A percentile compares a stretch with the other conserved stretches of the same genome.
Evolutionary conservation across 2,113 vertebrate genomes (phyloP).

Genomic region (Rhinolophus ferrumequinum): DNA sequence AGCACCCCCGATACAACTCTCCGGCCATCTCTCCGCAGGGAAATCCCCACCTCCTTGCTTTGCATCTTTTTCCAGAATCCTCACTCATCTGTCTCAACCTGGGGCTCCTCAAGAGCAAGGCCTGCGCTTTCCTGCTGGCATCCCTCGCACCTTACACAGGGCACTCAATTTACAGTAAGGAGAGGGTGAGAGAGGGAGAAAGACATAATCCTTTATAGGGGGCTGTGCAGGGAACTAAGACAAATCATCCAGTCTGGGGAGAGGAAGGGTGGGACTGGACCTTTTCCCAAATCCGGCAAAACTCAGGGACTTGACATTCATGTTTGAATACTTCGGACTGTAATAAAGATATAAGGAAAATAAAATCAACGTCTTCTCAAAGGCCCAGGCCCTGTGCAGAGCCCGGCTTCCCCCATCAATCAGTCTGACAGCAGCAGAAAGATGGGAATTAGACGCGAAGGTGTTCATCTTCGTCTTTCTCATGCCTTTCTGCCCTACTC

Average conservation of each 20-base stretch:
- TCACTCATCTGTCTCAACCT: background rate
- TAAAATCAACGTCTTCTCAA: background rate
- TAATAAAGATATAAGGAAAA: background rate
- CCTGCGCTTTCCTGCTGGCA: background rate
- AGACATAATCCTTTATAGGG: background rate
- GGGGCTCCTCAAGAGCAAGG: background rate
- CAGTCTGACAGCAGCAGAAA: background rate
- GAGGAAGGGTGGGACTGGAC: background rate
- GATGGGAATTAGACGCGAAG: background rate
- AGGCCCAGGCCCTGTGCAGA: background rate
- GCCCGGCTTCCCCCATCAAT: background rate
- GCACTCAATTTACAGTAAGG: background rate
- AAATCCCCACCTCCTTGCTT: background rate
- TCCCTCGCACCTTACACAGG: background rate
- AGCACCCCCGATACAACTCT: fast-evolving
- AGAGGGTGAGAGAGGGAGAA: background rate
- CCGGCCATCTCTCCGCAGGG: background rate
- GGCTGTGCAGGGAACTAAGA: background rate
- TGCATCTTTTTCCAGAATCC: background rate
- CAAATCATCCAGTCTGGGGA: background rate
- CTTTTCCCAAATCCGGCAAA: background rate
- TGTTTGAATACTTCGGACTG: background rate
- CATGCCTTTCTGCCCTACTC: background rate
- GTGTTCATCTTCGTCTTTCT: background rate
- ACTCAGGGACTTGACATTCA: background rate